These are phyloP conservation scores for Galerucella pusilla DNA, from an alignment of 2,888 invertebrate species.

Conservation along the genomic window DNA sequence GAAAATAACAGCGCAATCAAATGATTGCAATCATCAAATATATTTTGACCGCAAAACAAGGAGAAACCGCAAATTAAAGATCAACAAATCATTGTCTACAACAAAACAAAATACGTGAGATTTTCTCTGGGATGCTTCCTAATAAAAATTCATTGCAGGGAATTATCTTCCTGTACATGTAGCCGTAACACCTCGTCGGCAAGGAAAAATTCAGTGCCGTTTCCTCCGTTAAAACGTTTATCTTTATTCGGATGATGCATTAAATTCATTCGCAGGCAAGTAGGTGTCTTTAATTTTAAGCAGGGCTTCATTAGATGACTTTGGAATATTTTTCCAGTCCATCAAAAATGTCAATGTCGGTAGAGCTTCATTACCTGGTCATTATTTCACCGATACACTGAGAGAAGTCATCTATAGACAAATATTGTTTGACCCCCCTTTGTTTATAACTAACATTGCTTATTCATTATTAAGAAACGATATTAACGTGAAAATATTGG, in stretches of 20 bases:
- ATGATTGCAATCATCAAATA: slow-evolving; percentile 14
- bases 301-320: slow-evolving; percentile 11
- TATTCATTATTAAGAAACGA: no score
- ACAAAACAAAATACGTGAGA: slow-evolving; percentile 26
- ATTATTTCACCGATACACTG: no score
- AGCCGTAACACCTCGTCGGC: slow-evolving; percentile 25
- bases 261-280: slow-evolving; percentile 31
- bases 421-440: no score
- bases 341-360: no score
- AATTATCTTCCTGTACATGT: slow-evolving; percentile 36
- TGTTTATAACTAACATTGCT: no score
- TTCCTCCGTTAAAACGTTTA: slow-evolving; percentile 28
- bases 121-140: slow-evolving; percentile 27
- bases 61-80: slow-evolving; percentile 16
- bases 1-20: background rate
- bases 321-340: background rate
- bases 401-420: no score
- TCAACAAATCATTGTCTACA: slow-evolving; percentile 24
- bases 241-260: slow-evolving; percentile 37
- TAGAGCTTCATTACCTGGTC: no score
- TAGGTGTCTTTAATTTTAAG: slow-evolving; percentile 32
- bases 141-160: slow-evolving; percentile 37
- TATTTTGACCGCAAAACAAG: background rate
- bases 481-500: no score
- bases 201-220: slow-evolving; percentile 22